Base-by-base conservation (phyloP, 1,140 invertebrate species). In the Caenorhabditis briggsae region DNA sequence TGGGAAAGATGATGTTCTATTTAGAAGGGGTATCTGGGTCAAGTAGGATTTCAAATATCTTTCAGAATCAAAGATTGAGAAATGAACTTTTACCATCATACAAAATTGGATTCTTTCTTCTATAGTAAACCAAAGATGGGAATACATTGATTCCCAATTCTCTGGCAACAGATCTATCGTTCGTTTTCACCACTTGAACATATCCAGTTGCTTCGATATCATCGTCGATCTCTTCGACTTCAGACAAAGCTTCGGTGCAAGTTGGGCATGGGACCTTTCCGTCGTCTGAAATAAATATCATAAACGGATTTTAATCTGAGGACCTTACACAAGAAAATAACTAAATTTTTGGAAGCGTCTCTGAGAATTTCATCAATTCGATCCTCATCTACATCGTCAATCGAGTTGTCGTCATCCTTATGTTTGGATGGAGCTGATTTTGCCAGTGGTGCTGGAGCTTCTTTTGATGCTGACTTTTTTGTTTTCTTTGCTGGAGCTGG, bases 371-470 rank as follows among this genome's bases (percentile, higher is more conserved):
- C 90, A 56, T 92, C 91, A 70, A 92, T 92, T 87, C 89, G 89
- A 58, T 92, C 91, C 84, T 92, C 91, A 86, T 92, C 92, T 18
- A 92, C 91, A 84, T 92, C 91, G 58, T 92, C 91, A 83, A 92
- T 92, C 20, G 91, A 90, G 55, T 92, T 89, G 58, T 92, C 90
- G n/a, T 84, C 84, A 20, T 90, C 88, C 53, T 84, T 64, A 20
- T 90, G 53, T 20, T 78, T 59, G n/a, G 46, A 58, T 64, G 46
- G 33, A 43, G 55, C 46, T 56, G 58, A 25, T 33, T 86, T 82
- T 25, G 85, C 55, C 53, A 56, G 58, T 82, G 58, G 41, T 25
- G 85, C 55, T 82, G 70, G 78, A 43, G 56, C 50, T 61, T 78
- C 74, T 86, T 55, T 55, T 20, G 48, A 12, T 59, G 41, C 70